Evolutionary conservation across 2,888 invertebrate genomes (phyloP).

Genomic region (Thymelicus acteon): DNA sequence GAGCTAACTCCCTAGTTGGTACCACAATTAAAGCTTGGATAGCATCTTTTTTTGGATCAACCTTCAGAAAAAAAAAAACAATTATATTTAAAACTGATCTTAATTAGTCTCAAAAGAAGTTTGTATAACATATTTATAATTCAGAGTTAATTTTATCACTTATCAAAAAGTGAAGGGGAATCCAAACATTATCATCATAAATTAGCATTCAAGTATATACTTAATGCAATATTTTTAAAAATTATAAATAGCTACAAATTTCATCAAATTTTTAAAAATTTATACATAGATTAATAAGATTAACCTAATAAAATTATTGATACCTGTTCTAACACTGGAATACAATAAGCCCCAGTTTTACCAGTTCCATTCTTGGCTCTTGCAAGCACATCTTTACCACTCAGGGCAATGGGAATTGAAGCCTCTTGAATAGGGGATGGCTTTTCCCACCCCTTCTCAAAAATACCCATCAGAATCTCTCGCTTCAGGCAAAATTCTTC

Average conservation of each 20-base stretch:
- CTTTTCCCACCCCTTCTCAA: conserved; percentile 99
- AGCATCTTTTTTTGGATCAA: conserved; percentile 94
- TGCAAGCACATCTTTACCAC: conserved; percentile 98
- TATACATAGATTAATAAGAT: conserved; percentile 1
- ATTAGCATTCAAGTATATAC: conserved; percentile 23
- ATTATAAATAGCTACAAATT: background rate
- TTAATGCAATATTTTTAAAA: background rate
- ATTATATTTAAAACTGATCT: background rate
- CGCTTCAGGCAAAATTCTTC: conserved; percentile 99
- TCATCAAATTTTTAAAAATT: background rate
- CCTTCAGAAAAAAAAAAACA: conserved; percentile 60
- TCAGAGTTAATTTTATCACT: conserved; percentile 71
- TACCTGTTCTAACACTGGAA: conserved; percentile 97
- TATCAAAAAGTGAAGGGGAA: conserved; percentile 82
- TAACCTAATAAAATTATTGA: conserved; percentile 13
- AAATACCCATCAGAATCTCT: conserved; percentile 99
- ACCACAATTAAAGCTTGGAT: conserved; percentile 99
- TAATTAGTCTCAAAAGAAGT: background rate
- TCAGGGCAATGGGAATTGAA: conserved; percentile 98
- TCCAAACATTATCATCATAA: conserved; percentile 78
- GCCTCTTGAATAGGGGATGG: conserved; percentile 99
- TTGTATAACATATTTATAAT: background rate
- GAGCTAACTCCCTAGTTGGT: conserved; percentile 98
- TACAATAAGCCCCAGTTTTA: conserved; percentile 99
- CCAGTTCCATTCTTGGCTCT: conserved; percentile 99